These are phyloP conservation scores for Toxotes chatareus DNA, from an alignment of 2,113 vertebrate genomes.

Conservation along the genomic window DNA sequence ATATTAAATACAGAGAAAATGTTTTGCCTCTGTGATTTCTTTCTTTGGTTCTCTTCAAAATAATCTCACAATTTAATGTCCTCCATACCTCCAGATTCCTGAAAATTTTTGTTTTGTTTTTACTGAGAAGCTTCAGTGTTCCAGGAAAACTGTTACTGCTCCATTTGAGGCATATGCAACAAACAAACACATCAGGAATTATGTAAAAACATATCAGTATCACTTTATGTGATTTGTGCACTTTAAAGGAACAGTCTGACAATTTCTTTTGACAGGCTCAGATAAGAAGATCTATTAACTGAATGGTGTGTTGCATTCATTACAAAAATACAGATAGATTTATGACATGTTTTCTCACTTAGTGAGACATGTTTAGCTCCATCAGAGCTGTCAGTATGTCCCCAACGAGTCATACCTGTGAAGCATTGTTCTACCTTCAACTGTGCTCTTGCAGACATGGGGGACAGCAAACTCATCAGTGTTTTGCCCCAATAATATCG, in stretches of 20 bases:
- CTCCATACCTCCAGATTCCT: neutral
- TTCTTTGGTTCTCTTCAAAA: constrained; percentile 49
- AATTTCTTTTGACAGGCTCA: constrained; percentile 2
- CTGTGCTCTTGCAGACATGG: neutral
- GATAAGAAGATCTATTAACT: neutral
- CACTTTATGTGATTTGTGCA: constrained; percentile 16
- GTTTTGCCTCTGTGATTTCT: constrained; percentile 42
- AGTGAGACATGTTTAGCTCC: neutral
- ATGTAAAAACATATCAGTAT: constrained; percentile 9
- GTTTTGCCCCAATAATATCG: constrained; percentile 8
- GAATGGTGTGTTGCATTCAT: neutral
- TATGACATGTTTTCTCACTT: neutral
- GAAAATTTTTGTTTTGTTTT: neutral
- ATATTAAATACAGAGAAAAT: constrained; percentile 74
- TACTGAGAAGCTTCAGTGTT: neutral
- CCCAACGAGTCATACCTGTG: neutral
- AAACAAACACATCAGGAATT: constrained; percentile 24
- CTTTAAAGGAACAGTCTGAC: constrained; percentile 14
- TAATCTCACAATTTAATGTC: constrained; percentile 15
- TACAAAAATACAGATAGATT: neutral
- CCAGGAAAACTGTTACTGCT: constrained; percentile 33
- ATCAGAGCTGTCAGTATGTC: neutral
- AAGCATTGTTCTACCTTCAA: neutral
- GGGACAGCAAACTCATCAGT: neutral
- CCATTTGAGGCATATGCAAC: neutral